Percentiles rank a stretch among this genome's conserved stretches.
These are phyloP conservation scores for Bombus breviceps DNA, from an alignment of 1,140 invertebrate genomes.

Conservation along the genomic window DNA sequence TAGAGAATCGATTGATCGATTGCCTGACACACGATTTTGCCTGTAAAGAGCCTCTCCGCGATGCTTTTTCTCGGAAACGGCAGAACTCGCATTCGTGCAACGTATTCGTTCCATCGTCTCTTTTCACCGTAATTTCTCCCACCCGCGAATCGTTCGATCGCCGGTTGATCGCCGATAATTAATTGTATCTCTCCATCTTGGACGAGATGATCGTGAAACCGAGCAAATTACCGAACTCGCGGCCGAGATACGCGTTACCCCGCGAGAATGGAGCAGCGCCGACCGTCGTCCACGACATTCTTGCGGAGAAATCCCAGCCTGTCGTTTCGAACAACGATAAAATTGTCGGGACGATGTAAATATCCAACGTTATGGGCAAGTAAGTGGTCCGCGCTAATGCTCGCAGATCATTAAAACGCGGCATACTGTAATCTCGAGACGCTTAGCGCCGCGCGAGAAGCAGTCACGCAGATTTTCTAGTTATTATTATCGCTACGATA, in stretches of 20 bases:
- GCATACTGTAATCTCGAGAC: constrained; percentile 47
- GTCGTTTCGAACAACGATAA: constrained; percentile 44
- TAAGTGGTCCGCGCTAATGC: constrained; percentile 63
- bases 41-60: constrained; percentile 73
- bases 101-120: neutral
- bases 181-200: neutral
- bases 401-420: constrained; percentile 59
- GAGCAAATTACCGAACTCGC: neutral
- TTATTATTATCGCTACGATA: constrained; percentile 60
- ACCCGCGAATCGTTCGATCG: constrained; percentile 35
- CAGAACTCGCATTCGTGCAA: neutral
- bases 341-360: constrained; percentile 53
- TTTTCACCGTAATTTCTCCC: constrained; percentile 53
- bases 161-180: constrained; percentile 57
- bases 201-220: neutral
- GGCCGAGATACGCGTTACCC: neutral
- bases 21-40: constrained; percentile 76
- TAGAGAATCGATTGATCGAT: constrained; percentile 78
- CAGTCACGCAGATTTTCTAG: constrained; percentile 33
- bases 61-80: constrained; percentile 52
- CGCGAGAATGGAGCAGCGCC: neutral
- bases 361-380: constrained; percentile 52
- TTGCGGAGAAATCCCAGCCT: neutral
- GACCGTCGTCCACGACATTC: neutral
- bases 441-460: constrained; percentile 40